Percentiles rank a stretch among this genome's conserved stretches.
Conservation (phyloP, 1,140 invertebrate genomes). For the Nasonia vitripennis region DNA sequence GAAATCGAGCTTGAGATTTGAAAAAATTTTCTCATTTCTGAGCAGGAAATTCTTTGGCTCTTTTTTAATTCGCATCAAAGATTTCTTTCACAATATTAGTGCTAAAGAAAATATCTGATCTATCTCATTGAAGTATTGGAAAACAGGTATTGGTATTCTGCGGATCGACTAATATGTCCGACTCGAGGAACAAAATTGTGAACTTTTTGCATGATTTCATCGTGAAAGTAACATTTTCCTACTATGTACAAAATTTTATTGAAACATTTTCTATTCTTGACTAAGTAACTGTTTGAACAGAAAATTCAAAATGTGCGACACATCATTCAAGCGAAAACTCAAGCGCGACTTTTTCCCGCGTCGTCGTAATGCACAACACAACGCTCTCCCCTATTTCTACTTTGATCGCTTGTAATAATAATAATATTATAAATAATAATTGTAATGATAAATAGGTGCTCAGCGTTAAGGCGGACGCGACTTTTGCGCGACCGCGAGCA, state of each 20-base stretch:
- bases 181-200: not conserved
- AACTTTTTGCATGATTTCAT: not conserved
- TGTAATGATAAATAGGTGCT: not conserved
- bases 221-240: not conserved
- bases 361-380: not conserved
- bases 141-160: not conserved
- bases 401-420: slow-evolving; percentile 2
- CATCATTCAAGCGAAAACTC: not conserved
- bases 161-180: not conserved
- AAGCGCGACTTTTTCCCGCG: slow-evolving; percentile 1
- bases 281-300: not conserved
- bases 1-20: slow-evolving; percentile 29
- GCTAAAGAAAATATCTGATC: too few species aligned
- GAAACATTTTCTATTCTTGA: not conserved
- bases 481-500: not conserved
- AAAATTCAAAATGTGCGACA: too few species aligned
- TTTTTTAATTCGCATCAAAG: not conserved
- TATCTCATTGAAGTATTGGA: too few species aligned
- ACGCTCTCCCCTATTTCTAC: slow-evolving; percentile 6
- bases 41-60: too few species aligned
- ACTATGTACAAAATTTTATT: not conserved
- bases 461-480: not conserved
- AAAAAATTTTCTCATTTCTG: not conserved
- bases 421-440: slow-evolving; percentile 1
- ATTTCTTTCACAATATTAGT: not conserved